These are phyloP conservation scores for Rutpela maculata DNA, from an alignment of 2,888 invertebrate genomes.

Conservation along the genomic window DNA sequence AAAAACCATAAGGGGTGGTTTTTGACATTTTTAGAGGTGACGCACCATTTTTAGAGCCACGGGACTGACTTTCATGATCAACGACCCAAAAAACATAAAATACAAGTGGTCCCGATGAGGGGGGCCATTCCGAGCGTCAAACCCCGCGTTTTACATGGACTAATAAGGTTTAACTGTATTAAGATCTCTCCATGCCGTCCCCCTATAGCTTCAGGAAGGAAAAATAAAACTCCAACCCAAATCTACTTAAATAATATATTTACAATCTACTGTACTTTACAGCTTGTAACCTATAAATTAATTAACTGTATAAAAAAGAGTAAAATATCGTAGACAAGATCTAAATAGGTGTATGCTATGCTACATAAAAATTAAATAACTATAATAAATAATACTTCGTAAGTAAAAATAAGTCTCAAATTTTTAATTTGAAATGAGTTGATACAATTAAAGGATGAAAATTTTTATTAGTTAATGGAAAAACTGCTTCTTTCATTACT, in stretches of 20 bases:
- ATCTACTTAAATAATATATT: conserved; percentile 61
- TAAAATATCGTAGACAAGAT: conserved; percentile 48
- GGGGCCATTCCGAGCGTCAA: too few relatives aligned
- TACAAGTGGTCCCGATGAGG: too few relatives aligned
- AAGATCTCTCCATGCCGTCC: too few relatives aligned
- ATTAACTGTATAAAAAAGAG: conserved; percentile 50
- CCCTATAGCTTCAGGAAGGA: neutral
- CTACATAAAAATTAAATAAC: conserved; percentile 46
- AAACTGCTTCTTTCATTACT: conserved; percentile 19
- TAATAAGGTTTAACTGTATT: too few relatives aligned
- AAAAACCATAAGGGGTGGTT: too few relatives aligned
- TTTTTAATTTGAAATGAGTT: conserved; percentile 34
- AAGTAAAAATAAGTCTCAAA: conserved; percentile 42
- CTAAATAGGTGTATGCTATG: conserved; percentile 44
- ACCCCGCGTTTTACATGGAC: too few relatives aligned
- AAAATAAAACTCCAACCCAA: neutral
- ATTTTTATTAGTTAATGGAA: neutral
- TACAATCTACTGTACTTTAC: conserved; percentile 56
- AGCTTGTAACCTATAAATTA: conserved; percentile 47
- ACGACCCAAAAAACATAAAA: too few relatives aligned
- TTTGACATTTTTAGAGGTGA: too few relatives aligned
- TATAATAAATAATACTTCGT: conserved; percentile 52
- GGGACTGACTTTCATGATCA: too few relatives aligned
- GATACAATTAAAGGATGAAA: neutral
- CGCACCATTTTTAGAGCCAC: too few relatives aligned